phyloP scores from a whole-genome alignment of 2,797 vertebrate species.

The Aotus griseimembra region DNA sequence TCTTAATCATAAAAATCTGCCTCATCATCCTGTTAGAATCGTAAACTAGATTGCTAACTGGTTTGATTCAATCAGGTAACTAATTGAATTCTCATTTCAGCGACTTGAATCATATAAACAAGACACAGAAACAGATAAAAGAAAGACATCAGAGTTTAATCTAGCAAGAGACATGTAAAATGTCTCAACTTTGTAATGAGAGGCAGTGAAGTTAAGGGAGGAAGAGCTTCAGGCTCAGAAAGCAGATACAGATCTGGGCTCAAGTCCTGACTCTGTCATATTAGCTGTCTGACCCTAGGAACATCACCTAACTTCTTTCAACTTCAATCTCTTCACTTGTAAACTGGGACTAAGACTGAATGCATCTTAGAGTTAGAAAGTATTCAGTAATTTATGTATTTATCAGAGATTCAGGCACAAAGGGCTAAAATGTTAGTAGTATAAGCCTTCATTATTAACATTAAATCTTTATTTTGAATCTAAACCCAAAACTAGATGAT shows the following conservation, averaged over 20 bases:
- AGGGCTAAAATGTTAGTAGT: not conserved
- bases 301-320: not conserved
- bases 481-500: not conserved
- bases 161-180: not conserved
- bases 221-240: not conserved
- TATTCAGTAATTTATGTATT: not conserved
- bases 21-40: not conserved
- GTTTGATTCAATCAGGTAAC: not conserved
- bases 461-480: slow-evolving; percentile 16
- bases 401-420: not conserved
- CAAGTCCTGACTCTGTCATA: not conserved
- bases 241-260: not conserved
- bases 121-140: not conserved
- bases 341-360: not conserved
- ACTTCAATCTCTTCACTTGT: not conserved
- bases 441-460: not conserved
- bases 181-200: not conserved
- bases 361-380: not conserved
- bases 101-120: not conserved
- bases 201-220: not conserved
- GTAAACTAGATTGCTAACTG: not conserved
- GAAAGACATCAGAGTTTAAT: not conserved
- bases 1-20: not conserved
- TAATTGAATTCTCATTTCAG: not conserved
- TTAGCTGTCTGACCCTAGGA: not conserved